Evolutionary conservation across 2,113 vertebrate species (phyloP).

Genomic region (Brachypteracias leptosomus): DNA sequence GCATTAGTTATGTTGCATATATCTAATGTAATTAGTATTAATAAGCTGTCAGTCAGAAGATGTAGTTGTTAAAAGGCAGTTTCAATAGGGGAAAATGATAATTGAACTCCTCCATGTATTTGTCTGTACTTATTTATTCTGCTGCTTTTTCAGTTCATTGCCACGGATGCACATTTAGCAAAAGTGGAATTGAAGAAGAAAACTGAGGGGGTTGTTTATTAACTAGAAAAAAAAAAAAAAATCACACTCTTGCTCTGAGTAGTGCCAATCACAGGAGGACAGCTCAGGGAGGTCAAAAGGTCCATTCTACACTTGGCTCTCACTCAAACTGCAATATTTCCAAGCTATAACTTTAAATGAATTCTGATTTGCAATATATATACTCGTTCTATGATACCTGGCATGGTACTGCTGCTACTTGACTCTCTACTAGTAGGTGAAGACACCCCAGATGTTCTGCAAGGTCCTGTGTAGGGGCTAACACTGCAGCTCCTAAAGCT

Average conservation of each 20-base stretch:
- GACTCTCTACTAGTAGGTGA: neutral
- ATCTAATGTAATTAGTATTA: slow-evolving; percentile 67
- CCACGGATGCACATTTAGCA: neutral
- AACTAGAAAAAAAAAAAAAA: neutral
- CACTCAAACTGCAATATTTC: neutral
- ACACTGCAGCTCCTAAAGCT: neutral
- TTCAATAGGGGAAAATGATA: slow-evolving; percentile 29
- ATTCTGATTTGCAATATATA: neutral
- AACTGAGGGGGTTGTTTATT: neutral
- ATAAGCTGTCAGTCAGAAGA: slow-evolving; percentile 69
- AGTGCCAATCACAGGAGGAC: neutral
- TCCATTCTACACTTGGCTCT: neutral
- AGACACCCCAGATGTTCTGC: neutral
- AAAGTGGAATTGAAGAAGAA: neutral
- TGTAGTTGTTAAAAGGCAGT: slow-evolving; percentile 62
- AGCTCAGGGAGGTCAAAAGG: neutral
- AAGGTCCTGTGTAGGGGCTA: neutral
- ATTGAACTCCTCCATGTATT: slow-evolving; percentile 57
- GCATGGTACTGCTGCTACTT: neutral
- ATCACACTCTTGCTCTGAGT: neutral
- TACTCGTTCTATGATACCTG: neutral
- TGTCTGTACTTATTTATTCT: slow-evolving; percentile 51
- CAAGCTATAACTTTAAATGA: neutral
- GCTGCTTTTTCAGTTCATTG: neutral
- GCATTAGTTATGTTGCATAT: slow-evolving; percentile 58